These are phyloP conservation scores for Penelope pileata DNA, from an alignment of 2,113 vertebrate species.

Conservation along the genomic window DNA sequence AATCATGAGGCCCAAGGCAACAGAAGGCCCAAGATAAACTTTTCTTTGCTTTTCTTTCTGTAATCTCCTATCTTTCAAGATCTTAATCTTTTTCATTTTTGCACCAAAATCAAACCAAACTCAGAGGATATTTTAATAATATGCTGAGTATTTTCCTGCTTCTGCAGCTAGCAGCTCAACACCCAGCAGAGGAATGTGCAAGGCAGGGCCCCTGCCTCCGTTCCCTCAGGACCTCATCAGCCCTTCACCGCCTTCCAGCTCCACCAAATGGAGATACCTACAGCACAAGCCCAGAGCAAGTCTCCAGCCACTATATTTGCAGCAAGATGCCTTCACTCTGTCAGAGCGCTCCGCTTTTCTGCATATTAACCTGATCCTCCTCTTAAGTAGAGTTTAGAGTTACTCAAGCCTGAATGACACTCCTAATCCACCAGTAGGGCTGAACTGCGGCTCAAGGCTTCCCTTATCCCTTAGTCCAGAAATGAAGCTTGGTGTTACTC, in stretches of 20 bases:
- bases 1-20: background rate
- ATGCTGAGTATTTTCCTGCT: background rate
- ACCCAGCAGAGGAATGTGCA: rapidly evolving
- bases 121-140: background rate
- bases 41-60: background rate
- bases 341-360: background rate
- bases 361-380: background rate
- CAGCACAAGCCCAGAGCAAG: background rate
- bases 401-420: constrained; percentile 3
- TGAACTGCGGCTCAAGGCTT: background rate
- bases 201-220: background rate
- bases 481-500: background rate
- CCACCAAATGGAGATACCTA: background rate
- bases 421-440: background rate
- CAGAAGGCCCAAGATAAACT: background rate
- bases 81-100: background rate
- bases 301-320: background rate
- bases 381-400: background rate
- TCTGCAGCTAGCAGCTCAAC: background rate
- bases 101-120: background rate
- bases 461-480: constrained; percentile 20
- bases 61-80: background rate
- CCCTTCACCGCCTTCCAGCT: background rate
- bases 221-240: background rate
- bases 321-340: background rate